These are phyloP conservation scores for Plebejus argus DNA, from an alignment of 2,888 invertebrate genomes.

Conservation along the genomic window DNA sequence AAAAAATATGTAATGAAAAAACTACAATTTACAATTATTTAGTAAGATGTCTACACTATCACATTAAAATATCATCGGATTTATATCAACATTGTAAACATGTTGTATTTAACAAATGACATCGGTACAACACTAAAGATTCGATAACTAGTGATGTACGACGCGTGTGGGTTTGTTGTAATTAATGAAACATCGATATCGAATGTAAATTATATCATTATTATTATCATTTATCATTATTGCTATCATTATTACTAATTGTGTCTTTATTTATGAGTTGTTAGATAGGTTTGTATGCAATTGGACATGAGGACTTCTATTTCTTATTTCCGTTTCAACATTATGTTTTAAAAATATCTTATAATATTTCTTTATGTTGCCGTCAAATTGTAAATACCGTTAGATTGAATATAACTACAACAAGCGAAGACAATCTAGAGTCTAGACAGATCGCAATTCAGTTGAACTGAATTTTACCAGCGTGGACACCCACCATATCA, in stretches of 20 bases:
- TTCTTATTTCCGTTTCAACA: no score
- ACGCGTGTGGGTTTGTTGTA: conserved; percentile 31
- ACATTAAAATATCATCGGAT: conserved; percentile 49
- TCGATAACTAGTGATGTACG: conserved; percentile 39
- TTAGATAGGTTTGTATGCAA: background rate
- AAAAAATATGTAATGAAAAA: no score
- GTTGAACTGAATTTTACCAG: no score
- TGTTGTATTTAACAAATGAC: conserved; percentile 47
- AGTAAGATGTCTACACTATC: conserved; percentile 47
- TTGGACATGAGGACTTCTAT: background rate
- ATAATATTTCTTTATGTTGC: no score
- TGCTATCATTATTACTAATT: background rate
- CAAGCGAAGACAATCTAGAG: no score
- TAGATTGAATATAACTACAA: no score
- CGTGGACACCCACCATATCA: no score
- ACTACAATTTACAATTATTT: conserved; percentile 36
- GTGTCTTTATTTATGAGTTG: background rate
- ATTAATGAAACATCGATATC: conserved; percentile 28
- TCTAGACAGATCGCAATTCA: no score
- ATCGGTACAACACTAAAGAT: conserved; percentile 40
- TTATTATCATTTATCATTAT: conserved; percentile 5
- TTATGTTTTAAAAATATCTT: no score
- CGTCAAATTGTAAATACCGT: no score
- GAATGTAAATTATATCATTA: conserved; percentile 23
- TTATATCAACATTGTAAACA: conserved; percentile 42